Conservation (phyloP, 2,888 invertebrate species). For the Agriopis leucophaearia region DNA sequence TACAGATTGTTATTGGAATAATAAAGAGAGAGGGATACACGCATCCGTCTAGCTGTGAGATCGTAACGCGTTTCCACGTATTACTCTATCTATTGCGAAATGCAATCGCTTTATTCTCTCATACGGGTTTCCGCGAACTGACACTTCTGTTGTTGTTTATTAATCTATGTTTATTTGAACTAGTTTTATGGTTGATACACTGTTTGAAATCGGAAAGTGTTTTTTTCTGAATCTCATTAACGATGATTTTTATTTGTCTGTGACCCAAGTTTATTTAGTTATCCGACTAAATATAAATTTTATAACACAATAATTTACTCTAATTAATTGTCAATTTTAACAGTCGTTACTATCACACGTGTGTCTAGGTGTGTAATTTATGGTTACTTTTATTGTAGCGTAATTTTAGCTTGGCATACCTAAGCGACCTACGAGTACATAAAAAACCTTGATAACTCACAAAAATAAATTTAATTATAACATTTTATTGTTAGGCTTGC, state of each 20-base stretch:
- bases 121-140: constrained; percentile 76
- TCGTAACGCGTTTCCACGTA: constrained; percentile 80
- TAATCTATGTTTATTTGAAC: constrained; percentile 80
- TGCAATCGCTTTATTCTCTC: constrained; percentile 77
- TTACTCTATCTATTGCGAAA: constrained; percentile 77
- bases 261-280: constrained; percentile 49
- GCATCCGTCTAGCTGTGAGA: constrained; percentile 77
- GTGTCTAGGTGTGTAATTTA: constrained; percentile 46
- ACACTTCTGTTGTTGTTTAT: constrained; percentile 81
- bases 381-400: constrained; percentile 37
- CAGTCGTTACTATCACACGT: constrained; percentile 30
- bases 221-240: constrained; percentile 48
- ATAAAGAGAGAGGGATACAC: constrained; percentile 79
- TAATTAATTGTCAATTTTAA: constrained; percentile 50
- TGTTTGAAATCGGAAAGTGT: constrained; percentile 61
- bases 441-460: constrained; percentile 41
- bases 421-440: constrained; percentile 38
- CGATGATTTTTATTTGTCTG: constrained; percentile 44
- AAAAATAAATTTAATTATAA: constrained; percentile 45
- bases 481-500: constrained; percentile 49
- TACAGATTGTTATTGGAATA: constrained; percentile 86
- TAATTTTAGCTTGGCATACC: constrained; percentile 37
- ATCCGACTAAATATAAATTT: constrained; percentile 43
- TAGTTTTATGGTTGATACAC: constrained; percentile 61
- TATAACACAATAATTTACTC: constrained; percentile 45